Evolutionary conservation across 2,113 vertebrate genomes (phyloP).

Genomic region (Cochlearius cochlearius): DNA sequence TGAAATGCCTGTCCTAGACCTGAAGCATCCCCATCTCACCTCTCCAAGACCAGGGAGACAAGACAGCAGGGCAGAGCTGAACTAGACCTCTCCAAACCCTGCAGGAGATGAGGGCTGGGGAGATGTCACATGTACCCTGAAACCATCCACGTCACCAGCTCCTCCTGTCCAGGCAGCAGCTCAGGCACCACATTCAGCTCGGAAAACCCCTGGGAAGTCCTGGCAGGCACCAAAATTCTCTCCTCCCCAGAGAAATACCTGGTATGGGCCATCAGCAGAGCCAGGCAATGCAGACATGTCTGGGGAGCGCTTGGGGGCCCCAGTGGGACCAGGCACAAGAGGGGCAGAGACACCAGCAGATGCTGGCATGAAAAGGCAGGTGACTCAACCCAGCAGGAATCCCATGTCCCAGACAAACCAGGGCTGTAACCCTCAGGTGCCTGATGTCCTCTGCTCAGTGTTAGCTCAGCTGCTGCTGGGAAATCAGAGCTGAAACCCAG

Average conservation of each 20-base stretch:
- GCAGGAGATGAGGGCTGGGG: not conserved
- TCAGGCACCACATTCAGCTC: not conserved
- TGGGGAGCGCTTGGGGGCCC: not conserved
- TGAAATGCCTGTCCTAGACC: not conserved
- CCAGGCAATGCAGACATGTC: not conserved
- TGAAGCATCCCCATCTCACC: not conserved
- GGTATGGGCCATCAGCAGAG: not conserved
- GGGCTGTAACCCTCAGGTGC: not conserved
- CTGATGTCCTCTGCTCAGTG: not conserved
- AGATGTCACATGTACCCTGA: not conserved
- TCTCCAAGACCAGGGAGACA: not conserved
- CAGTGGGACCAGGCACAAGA: not conserved
- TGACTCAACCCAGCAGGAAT: not conserved
- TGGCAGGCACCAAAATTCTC: not conserved
- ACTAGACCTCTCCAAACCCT: not conserved
- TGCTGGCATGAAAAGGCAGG: not conserved
- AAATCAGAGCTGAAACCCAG: not conserved
- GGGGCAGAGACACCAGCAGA: not conserved
- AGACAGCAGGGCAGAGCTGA: not conserved
- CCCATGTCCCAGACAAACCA: not conserved
- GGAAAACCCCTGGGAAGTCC: not conserved
- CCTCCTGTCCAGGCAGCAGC: not conserved
- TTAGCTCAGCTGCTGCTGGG: not conserved
- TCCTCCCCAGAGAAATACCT: not conserved
- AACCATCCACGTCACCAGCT: not conserved